Conservation (phyloP, 2,113 vertebrate species). For the Fukomys damarensis region DNA sequence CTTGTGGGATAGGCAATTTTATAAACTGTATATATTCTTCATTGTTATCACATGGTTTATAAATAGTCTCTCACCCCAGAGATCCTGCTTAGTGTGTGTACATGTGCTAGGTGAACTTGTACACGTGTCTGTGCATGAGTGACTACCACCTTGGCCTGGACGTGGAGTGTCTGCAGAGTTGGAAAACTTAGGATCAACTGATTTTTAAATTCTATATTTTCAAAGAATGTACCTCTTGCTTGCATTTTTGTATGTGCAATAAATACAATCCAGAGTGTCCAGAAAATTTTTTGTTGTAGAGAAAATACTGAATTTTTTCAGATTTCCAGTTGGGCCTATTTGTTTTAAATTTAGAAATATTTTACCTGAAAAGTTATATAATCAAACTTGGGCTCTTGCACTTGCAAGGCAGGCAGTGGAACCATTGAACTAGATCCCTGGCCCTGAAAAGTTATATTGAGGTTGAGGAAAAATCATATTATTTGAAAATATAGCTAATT, state of each 20-base stretch:
- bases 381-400: too few relatives aligned
- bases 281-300: not conserved
- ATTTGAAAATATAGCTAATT: too few relatives aligned
- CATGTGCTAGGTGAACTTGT: not conserved
- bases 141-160: not conserved
- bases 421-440: too few relatives aligned
- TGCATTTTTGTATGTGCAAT: slow-evolving; percentile 24
- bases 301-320: not conserved
- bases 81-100: not conserved
- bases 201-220: slow-evolving; percentile 36
- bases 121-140: not conserved
- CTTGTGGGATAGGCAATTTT: not conserved
- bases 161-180: not conserved
- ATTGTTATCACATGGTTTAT: not conserved
- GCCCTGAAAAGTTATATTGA: slow-evolving; percentile 1
- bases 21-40: not conserved
- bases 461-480: not conserved
- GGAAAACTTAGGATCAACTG: not conserved
- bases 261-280: not conserved
- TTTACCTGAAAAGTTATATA: slow-evolving; percentile 49
- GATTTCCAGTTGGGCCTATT: not conserved
- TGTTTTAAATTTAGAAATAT: slow-evolving; percentile 40
- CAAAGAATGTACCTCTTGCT: not conserved
- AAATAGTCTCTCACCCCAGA: not conserved
- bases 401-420: too few relatives aligned